Evolutionary conservation across 2,797 vertebrate species (phyloP).

Genomic region (Ataeniobius toweri): DNA sequence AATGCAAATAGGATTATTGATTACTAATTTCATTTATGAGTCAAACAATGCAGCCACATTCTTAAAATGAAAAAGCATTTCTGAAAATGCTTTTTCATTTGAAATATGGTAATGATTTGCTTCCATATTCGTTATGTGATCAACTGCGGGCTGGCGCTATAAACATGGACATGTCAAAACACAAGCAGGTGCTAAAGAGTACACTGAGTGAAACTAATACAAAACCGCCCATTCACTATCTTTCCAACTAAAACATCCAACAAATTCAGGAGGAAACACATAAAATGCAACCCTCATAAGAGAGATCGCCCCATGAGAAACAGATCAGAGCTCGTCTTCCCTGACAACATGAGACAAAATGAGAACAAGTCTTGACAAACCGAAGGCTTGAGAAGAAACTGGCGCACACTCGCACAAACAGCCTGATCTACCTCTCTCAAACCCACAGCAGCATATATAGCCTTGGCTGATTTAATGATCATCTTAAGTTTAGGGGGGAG

Average conservation of each 20-base stretch:
- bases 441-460: neutral
- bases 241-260: neutral
- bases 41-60: too few species aligned
- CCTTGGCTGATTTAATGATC: neutral
- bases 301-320: constrained; percentile 10
- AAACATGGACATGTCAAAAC: constrained; percentile 9
- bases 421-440: neutral
- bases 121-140: constrained; percentile 22
- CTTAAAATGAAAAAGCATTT: too few species aligned
- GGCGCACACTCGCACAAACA: neutral
- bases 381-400: constrained; percentile 9
- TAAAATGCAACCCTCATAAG: constrained; percentile 5
- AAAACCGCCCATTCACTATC: neutral
- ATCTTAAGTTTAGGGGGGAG: neutral
- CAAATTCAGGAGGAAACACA: constrained; percentile 7
- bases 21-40: too few species aligned
- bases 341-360: neutral
- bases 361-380: constrained; percentile 56
- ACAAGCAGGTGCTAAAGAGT: neutral
- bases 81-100: too few species aligned
- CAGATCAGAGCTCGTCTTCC: neutral
- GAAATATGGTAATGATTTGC: too few species aligned
- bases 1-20: too few species aligned
- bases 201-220: neutral
- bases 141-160: constrained; percentile 10